Percentiles rank a stretch among this genome's conserved stretches.
Evolutionary conservation across 2,888 invertebrate species (phyloP).

Genomic region (Coremacera marginata): DNA sequence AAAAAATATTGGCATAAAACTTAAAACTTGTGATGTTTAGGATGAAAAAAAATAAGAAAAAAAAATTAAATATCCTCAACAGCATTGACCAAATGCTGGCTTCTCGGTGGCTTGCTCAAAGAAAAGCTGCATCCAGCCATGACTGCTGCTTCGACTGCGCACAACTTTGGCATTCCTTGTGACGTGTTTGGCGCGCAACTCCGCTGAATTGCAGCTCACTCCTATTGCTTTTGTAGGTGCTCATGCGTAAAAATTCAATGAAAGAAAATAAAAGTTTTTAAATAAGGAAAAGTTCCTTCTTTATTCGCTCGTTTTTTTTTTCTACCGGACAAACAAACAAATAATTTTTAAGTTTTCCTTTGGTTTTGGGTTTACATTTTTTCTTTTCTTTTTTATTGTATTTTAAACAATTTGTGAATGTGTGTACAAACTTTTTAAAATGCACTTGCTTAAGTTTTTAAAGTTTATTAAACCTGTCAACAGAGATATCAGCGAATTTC

Average conservation of each 20-base stretch:
- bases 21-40: not conserved
- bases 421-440: not conserved
- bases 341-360: conserved; percentile 5
- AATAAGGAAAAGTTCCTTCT: not conserved
- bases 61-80: not conserved
- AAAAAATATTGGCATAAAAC: conserved; percentile 4
- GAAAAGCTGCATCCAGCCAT: not conserved
- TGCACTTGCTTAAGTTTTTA: conserved; percentile 12
- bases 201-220: not conserved
- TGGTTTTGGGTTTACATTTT: not conserved
- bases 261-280: conserved; percentile 22
- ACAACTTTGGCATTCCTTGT: not conserved
- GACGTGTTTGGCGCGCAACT: conserved; percentile 4
- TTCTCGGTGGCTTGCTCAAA: not conserved
- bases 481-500: not conserved
- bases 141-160: not conserved
- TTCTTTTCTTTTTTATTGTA: not conserved
- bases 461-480: conserved; percentile 19
- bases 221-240: conserved; percentile 16
- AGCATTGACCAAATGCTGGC: conserved; percentile 19
- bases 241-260: conserved; percentile 37
- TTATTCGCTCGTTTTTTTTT: not conserved
- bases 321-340: conserved; percentile 21
- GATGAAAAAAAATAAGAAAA: not conserved
- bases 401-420: not conserved